phyloP scores from a whole-genome alignment of 1,140 invertebrate genomes.

The Coptotermes formosanus region DNA sequence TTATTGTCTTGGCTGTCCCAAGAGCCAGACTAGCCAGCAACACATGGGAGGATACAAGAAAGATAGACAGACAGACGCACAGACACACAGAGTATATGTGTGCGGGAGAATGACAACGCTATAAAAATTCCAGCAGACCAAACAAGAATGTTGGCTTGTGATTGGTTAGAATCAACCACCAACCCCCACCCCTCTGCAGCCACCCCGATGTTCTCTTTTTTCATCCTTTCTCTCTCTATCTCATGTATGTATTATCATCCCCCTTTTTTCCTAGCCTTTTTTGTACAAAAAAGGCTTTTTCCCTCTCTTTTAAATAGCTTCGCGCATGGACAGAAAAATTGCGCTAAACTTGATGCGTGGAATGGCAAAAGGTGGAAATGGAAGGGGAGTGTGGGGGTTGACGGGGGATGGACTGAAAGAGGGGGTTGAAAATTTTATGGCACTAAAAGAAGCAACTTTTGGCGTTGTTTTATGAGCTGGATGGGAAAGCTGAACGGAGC shows the following conservation, averaged over 20 bases:
- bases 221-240: constrained; percentile 7
- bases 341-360: constrained; percentile 16
- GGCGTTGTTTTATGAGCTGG: constrained; percentile 13
- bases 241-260: constrained; percentile 16
- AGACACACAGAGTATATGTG: neutral
- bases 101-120: neutral
- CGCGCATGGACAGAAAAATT: constrained; percentile 17
- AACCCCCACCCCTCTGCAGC: neutral
- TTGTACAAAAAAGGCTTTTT: constrained; percentile 17
- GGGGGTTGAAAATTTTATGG: constrained; percentile 18
- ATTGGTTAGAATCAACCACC: constrained; percentile 15
- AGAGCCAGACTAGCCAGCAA: neutral
- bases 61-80: neutral
- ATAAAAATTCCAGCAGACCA: constrained; percentile 13
- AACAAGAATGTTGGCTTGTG: constrained; percentile 15
- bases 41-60: neutral
- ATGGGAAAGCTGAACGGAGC: constrained; percentile 4
- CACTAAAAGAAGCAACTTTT: constrained; percentile 19
- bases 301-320: constrained; percentile 11
- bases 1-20: neutral
- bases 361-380: constrained; percentile 18
- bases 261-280: neutral
- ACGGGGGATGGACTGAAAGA: constrained; percentile 4
- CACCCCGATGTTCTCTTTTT: neutral
- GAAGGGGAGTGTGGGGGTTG: neutral